Evolutionary conservation across 2,113 vertebrate genomes (phyloP), one percentile per base, ranked within the genome.

Genomic region (Anser brachyrhynchus): DNA sequence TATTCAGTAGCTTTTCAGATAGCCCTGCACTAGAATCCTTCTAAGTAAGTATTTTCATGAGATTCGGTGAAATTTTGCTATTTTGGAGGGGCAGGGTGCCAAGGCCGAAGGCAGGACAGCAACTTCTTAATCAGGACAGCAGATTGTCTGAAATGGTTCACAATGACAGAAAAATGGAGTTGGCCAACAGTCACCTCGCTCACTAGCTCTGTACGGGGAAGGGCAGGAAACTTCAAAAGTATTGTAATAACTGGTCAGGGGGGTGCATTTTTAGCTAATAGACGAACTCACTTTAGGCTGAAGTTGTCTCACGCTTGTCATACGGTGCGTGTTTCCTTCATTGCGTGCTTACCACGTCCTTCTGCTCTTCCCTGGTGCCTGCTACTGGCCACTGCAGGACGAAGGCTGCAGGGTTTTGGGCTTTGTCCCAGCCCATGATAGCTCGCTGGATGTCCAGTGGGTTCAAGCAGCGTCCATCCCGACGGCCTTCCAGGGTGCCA

Each of bases 261-360:
- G 59, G 41, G 77, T 20, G 4, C 35, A 6, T 41, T 43, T 67
- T 43, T 46, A 35, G 31, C 20, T 69, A 20, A 15, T 13, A 18
- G 8, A 19, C 31, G n/a, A 51, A 39, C 72, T 52, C 20, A 8
- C 25, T 76, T 35, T 4, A 61, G 44, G 20, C 43, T 31, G 37
- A 51, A 69, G 72, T 25, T 13, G 37, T 25, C 55, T 49, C 28
- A 37, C 29, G 11, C 9, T 64, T 23, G 35, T 58, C 6, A 4
- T 11, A 19, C n/a, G 23, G 19, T 43, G 54, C 21, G 20, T 20
- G 2, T 51, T 31, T 35, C 26, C 25, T 23, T 8, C 54, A 6
- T 28, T 41, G 11, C 8, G 8, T 22, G 18, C 31, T 52, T 0
- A 16, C 54, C 37, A 12, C n/a, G 0, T 26, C 25, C 5, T 21